Conservation (phyloP, 1,140 invertebrate species). For the Ceratina australensis region DNA sequence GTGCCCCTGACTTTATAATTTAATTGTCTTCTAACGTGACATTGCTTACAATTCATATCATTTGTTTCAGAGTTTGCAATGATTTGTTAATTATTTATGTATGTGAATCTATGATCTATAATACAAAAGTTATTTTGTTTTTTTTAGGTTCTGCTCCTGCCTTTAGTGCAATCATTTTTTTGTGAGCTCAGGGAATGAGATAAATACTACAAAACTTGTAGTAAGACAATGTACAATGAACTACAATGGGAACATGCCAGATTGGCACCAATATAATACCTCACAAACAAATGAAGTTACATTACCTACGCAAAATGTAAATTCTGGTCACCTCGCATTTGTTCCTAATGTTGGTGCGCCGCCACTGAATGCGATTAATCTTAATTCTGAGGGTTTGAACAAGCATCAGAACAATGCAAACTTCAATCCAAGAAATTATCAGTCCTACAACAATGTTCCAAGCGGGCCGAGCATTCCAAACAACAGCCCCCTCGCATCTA, state of each 20-base stretch:
- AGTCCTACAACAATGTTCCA: slow-evolving; percentile 46
- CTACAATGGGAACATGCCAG: slow-evolving; percentile 64
- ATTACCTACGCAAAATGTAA: slow-evolving; percentile 59
- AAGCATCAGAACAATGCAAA: slow-evolving; percentile 58
- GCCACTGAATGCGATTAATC: slow-evolving; percentile 42
- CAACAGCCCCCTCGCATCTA: slow-evolving; percentile 50
- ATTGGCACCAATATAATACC: slow-evolving; percentile 64
- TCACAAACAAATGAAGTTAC: slow-evolving; percentile 55
- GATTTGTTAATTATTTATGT: too few species aligned
- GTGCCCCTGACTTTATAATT: not conserved
- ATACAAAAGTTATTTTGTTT: slow-evolving; percentile 24
- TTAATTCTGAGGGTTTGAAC: slow-evolving; percentile 44
- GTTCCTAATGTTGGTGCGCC: slow-evolving; percentile 54
- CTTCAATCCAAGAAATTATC: slow-evolving; percentile 59
- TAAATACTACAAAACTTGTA: slow-evolving; percentile 40
- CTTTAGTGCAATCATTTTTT: slow-evolving; percentile 14
- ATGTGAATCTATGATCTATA: too few species aligned
- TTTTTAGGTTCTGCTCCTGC: slow-evolving; percentile 53
- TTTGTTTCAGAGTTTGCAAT: not conserved
- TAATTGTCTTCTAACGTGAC: not conserved
- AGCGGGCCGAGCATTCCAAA: slow-evolving; percentile 45
- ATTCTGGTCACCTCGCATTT: slow-evolving; percentile 57
- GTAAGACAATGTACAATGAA: slow-evolving; percentile 67
- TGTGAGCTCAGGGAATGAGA: slow-evolving; percentile 35
- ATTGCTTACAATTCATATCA: not conserved